Evolutionary conservation across 2,888 invertebrate species (phyloP).

Genomic region (Hirtodrosophila duncani): DNA sequence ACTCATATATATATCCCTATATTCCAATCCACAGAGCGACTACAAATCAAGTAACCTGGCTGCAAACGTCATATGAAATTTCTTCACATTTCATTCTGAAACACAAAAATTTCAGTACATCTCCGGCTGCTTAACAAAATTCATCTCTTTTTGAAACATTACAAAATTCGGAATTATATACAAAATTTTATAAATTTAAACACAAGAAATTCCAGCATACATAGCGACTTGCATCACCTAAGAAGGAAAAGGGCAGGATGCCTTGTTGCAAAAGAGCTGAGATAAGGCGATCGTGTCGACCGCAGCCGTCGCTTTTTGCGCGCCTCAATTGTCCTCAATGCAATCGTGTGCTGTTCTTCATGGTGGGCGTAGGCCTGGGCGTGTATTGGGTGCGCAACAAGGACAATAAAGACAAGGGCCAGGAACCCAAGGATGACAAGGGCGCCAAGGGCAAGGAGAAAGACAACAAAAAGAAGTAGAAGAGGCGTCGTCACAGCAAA

Average conservation of each 20-base stretch:
- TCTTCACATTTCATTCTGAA: no score
- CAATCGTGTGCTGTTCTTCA: conserved; percentile 47
- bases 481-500: not conserved
- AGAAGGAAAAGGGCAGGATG: conserved; percentile 8
- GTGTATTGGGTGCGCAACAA: conserved; percentile 13
- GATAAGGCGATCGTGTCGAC: conserved; percentile 32
- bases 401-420: not conserved
- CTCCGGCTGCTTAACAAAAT: no score
- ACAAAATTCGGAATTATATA: no score
- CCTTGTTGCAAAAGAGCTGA: conserved; percentile 23
- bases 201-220: no score
- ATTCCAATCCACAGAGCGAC: no score
- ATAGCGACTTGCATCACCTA: no score
- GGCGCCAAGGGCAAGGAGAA: not conserved
- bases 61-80: no score
- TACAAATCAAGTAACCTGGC: no score
- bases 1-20: no score
- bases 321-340: conserved; percentile 48
- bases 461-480: conserved; percentile 3
- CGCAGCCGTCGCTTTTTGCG: conserved; percentile 35
- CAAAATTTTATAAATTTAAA: no score
- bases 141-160: no score
- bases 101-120: no score
- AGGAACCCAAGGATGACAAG: conserved; percentile 1
- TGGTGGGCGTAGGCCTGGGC: conserved; percentile 42